Evolutionary conservation across 2,797 vertebrate genomes (phyloP), one percentile per base, ranked within the genome.

Genomic region (Anguilla obscura): DNA sequence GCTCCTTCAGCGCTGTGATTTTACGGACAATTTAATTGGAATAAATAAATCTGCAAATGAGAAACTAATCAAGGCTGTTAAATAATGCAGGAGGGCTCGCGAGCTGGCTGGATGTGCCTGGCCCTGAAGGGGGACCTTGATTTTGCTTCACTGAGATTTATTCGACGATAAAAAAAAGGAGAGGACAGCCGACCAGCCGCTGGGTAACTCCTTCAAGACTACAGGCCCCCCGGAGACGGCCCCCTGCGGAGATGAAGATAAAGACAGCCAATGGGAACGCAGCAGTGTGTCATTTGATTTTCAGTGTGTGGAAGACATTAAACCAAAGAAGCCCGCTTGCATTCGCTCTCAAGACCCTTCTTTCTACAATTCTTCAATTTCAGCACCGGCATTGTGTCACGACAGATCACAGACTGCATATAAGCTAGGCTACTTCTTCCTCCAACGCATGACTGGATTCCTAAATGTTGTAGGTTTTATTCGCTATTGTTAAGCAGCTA

Each of bases 41-140:
- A 94, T 92, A 94, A 94, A 93, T 93, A 95, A 94, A 92, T 87
- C 89, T 83, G 90, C 85, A 91, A 93, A 94, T 93, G 90, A 92
- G 93, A 95, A 96, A 96, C 96, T 96, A 96, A 97, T 96, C 94
- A 96, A 91, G 91, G 90, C 90, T 94, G 91, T 91, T 96, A 92
- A 94, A 95, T 95, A 93, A 95, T 95, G 94, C 94, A 95, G 91
- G 18, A 88, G 91, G 92, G 93, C 93, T 91, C 87, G 87, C 84
- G 87, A 91, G 12, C 6, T 87, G 91, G 91, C 91, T 94, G 93
- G 91, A 95, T 93, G 92, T 82, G 92, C 91, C 93, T 92, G 90
- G 89, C 92, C 93, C 89, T 86, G 93, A 92, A 93, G 91, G 91
- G 91, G 90, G 91, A 89, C 90, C 91, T 14, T 60, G 36, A 91